Percentiles rank a stretch among this genome's conserved stretches.
Conservation (phyloP, 2,797 vertebrate genomes). For the Karalla daura region DNA sequence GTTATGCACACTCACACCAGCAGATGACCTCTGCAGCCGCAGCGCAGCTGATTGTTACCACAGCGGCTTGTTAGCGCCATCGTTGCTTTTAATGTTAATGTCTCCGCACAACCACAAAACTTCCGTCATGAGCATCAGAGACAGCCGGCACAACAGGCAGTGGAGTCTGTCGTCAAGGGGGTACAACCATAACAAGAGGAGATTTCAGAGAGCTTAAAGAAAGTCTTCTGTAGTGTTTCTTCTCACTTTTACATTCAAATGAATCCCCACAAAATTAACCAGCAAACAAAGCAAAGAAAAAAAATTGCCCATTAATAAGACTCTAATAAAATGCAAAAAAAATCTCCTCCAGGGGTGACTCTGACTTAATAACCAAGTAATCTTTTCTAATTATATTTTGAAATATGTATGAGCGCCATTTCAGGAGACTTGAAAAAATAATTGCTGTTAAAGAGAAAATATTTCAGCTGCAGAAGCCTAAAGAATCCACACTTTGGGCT, state of each 20-base stretch:
- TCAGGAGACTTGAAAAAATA: constrained; percentile 44
- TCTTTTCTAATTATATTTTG: constrained; percentile 71
- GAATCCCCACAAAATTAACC: constrained; percentile 15
- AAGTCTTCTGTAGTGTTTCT: neutral
- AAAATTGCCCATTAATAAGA: constrained; percentile 30
- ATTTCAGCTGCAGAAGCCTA: constrained; percentile 25
- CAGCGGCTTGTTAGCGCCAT: neutral
- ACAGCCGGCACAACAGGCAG: neutral
- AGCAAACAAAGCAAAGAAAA: constrained; percentile 3
- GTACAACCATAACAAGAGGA: neutral
- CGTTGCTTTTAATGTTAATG: no score
- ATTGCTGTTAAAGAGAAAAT: constrained; percentile 32
- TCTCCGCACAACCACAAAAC: neutral
- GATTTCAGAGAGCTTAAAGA: neutral
- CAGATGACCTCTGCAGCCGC: neutral
- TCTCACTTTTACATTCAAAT: neutral
- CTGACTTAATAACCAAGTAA: constrained; percentile 61
- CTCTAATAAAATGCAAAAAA: constrained; percentile 32
- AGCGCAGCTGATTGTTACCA: neutral
- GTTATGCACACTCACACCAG: constrained; percentile 3
- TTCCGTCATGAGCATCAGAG: neutral
- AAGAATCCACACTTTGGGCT: neutral
- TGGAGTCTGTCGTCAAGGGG: no score
- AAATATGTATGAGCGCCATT: constrained; percentile 74
- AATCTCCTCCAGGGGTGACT: constrained; percentile 42